phyloP scores from a whole-genome alignment of 2,113 vertebrate species.

The Toxostoma redivivum region DNA sequence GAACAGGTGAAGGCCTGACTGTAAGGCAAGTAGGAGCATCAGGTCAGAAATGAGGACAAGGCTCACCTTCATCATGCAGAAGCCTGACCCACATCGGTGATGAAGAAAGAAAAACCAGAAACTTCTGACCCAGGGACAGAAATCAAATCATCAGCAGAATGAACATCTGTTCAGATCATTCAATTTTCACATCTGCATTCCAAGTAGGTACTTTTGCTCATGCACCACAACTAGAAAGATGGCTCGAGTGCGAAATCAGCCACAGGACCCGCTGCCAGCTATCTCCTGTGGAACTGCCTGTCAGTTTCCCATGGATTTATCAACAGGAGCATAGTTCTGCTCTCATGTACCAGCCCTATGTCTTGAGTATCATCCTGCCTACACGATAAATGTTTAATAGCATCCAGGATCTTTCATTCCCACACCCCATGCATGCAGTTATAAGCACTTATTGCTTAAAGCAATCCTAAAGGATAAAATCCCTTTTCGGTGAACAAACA shows the following conservation, averaged over 20 bases:
- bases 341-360: neutral
- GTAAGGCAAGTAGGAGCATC: neutral
- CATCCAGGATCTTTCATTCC: neutral
- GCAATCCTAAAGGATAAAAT: neutral
- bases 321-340: neutral
- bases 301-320: fast-evolving
- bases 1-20: neutral
- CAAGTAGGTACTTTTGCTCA: neutral
- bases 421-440: neutral
- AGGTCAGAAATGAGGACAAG: neutral
- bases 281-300: neutral
- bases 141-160: neutral
- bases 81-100: neutral
- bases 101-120: neutral
- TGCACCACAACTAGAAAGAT: fast-evolving
- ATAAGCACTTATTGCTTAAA: neutral
- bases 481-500: neutral
- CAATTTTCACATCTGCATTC: neutral
- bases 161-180: neutral
- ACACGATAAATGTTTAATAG: neutral
- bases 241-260: fast-evolving
- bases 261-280: fast-evolving
- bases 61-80: neutral
- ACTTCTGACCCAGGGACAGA: neutral
- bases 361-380: neutral